Conservation (phyloP, 64 coral and sea anemone genomes). For the Montipora foliosa region DNA sequence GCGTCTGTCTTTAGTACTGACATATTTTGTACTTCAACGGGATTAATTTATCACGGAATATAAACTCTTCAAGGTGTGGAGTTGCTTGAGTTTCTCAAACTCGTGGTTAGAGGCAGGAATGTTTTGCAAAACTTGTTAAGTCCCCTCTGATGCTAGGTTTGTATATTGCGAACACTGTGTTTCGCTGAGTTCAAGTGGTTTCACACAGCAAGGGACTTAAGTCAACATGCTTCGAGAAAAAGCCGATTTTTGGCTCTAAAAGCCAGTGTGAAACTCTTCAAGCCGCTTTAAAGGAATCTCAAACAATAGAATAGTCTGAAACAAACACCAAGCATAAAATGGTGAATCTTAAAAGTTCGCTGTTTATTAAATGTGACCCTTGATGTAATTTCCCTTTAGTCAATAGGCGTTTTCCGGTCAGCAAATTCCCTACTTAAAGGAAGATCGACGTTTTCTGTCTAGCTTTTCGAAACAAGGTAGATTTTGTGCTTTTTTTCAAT, state of each 20-base stretch:
- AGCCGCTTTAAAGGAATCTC: background rate
- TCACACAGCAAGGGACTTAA: background rate
- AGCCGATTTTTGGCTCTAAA: background rate
- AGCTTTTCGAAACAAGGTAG: background rate
- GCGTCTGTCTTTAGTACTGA: conserved; percentile 31
- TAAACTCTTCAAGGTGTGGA: background rate
- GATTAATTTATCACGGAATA: background rate
- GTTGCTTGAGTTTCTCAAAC: conserved; percentile 23
- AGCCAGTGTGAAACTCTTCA: background rate
- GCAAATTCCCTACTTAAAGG: background rate
- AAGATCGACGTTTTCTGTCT: background rate
- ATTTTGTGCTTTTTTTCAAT: background rate
- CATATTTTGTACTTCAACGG: background rate
- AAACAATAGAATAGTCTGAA: background rate
- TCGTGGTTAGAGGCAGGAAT: conserved; percentile 1
- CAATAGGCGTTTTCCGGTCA: conserved; percentile 34
- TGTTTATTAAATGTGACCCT: background rate
- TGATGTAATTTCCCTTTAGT: conserved; percentile 14
- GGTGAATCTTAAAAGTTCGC: background rate
- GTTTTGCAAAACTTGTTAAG: conserved; percentile 36
- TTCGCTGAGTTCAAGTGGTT: background rate
- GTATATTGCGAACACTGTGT: conserved; percentile 6
- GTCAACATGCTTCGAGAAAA: conserved; percentile 10
- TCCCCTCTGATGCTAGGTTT: background rate
- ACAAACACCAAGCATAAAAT: background rate